Base-by-base conservation (phyloP, 2,113 vertebrate genomes). In the Notarius lentiginosus region DNA sequence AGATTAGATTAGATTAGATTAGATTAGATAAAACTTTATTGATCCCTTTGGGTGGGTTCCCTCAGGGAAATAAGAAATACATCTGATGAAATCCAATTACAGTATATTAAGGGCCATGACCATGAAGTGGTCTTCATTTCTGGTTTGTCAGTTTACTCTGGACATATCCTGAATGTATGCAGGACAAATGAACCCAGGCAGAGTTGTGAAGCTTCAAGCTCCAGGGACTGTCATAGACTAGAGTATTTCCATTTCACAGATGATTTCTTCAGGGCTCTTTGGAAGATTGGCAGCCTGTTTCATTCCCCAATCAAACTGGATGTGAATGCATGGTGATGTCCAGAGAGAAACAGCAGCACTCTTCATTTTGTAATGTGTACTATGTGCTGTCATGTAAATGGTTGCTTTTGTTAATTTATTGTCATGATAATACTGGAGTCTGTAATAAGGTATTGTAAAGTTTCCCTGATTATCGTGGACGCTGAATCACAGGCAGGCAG, bases 221-320 rank as follows among this genome's bases (percentile, higher is more conserved):
- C 79, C 49, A 61, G 84, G 77, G 82, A 89, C 79, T 79, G 85
- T 88, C 77, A 61, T 84, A 89, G 83, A 87, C 84, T 79, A 58
- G 66, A 82, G 73, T 24, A 86, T 87, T 91, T 89, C 86, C 84
- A 91, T 91, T 90, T 90, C 88, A 89, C 87, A 89, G 65, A 53
- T 86, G 87, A 89, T 89, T 90, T 90, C 88, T 83, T 87, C 86
- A 55, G 79, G 75, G 79, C 77, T 88, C 82, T 86, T 58, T n/a
- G 84, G 70, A 61, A 88, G 81, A 89, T 87, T 87, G 86, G 68
- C 73, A 81, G 81, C 73, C 79, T 65, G 83, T 76, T 90, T 90
- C 76, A 80, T 60, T 56, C 75, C 56, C 79, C 68, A 83, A 56
- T 60, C 68, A 81, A 84, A 83, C 84, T 79, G 79, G 55, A 89